These are phyloP conservation scores for Seira sanloemensis DNA, from an alignment of 2,888 invertebrate species.

Conservation along the genomic window DNA sequence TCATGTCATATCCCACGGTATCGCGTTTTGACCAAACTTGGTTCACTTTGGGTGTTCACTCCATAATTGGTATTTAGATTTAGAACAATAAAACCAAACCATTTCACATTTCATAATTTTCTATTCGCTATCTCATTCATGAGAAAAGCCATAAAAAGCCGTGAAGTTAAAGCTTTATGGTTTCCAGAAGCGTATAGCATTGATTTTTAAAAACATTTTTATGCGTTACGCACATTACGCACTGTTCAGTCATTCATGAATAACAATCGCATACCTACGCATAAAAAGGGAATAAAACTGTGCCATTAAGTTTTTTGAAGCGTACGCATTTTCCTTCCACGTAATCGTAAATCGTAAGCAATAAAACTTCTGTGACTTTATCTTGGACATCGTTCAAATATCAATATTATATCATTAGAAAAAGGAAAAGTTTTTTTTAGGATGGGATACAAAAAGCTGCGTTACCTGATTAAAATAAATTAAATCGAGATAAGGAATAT, in stretches of 20 bases:
- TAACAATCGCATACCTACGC: not conserved
- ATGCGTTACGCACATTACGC: not conserved
- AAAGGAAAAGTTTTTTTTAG: not conserved
- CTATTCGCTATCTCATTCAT: too few relatives aligned
- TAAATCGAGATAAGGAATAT: not conserved
- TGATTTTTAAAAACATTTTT: too few relatives aligned
- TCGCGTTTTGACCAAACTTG: not conserved
- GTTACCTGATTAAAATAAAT: not conserved
- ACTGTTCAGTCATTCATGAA: not conserved
- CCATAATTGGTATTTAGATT: not conserved
- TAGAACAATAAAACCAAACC: not conserved
- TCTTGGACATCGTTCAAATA: not conserved
- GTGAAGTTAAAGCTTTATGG: not conserved
- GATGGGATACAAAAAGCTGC: not conserved
- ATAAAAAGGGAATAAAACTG: not conserved
- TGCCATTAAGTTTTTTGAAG: too few relatives aligned
- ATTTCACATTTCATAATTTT: too few relatives aligned
- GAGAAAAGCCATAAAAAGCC: too few relatives aligned
- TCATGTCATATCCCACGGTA: not conserved
- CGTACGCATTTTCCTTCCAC: not conserved
- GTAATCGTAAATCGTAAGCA: not conserved
- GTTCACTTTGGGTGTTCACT: not conserved
- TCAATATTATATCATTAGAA: not conserved
- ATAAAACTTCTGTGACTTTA: not conserved
- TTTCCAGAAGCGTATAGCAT: not conserved